These are phyloP conservation scores for Athalia cordata DNA, from an alignment of 2,888 invertebrate genomes.

Conservation along the genomic window DNA sequence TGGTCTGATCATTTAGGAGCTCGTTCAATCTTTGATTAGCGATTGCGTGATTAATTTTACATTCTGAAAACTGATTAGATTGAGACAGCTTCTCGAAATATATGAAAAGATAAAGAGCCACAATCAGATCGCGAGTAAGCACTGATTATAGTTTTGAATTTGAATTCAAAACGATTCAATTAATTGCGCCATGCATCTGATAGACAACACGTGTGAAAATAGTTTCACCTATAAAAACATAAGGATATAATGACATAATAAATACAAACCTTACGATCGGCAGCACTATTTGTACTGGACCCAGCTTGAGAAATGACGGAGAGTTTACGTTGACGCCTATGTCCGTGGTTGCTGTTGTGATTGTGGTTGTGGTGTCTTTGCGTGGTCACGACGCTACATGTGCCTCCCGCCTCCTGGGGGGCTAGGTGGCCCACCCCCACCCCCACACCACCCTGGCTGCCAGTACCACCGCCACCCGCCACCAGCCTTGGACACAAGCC, in stretches of 20 bases:
- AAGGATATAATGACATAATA: background rate
- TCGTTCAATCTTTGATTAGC: constrained; percentile 34
- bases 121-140: constrained; percentile 12
- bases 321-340: constrained; percentile 69
- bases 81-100: constrained; percentile 11
- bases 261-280: constrained; percentile 64
- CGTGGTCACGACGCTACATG: constrained; percentile 63
- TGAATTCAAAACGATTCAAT: background rate
- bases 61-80: constrained; percentile 42
- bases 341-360: constrained; percentile 62
- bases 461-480: constrained; percentile 65
- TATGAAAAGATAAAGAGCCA: constrained; percentile 11
- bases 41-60: constrained; percentile 3
- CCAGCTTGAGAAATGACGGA: constrained; percentile 65
- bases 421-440: constrained; percentile 69
- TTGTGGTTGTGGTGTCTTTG: constrained; percentile 64
- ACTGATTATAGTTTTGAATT: background rate
- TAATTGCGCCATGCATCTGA: background rate
- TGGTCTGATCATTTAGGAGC: background rate
- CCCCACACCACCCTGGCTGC: constrained; percentile 66
- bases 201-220: background rate
- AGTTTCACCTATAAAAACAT: background rate
- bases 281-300: constrained; percentile 59
- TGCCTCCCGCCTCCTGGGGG: constrained; percentile 66
- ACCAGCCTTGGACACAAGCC: constrained; percentile 71